These are phyloP conservation scores for Dipodomys spectabilis DNA, from an alignment of 2,113 vertebrate genomes.

Conservation along the genomic window DNA sequence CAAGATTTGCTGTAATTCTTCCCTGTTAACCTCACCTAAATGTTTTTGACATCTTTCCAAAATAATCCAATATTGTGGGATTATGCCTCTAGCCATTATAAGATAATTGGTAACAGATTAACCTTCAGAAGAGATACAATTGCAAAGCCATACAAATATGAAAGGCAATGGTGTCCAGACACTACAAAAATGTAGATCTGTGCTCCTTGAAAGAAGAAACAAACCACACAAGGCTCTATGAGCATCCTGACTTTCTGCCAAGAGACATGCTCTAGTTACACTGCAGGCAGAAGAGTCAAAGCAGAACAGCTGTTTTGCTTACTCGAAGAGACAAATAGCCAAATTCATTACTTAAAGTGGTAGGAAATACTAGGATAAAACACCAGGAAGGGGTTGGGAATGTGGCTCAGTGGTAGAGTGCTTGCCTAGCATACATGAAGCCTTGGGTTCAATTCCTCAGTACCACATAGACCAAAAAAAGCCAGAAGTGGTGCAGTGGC, in stretches of 20 bases:
- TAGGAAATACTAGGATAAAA: not conserved
- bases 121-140: constrained; percentile 2
- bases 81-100: not conserved
- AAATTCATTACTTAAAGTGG: not conserved
- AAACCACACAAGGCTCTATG: not conserved
- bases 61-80: not conserved
- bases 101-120: constrained; percentile 3
- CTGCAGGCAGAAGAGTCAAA: constrained; percentile 8
- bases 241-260: not conserved
- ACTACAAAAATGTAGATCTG: not conserved
- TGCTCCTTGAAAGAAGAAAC: constrained; percentile 35
- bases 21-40: constrained; percentile 40
- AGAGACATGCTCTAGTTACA: not conserved
- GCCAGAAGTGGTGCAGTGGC: too few species aligned
- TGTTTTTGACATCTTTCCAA: not conserved
- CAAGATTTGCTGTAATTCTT: not conserved
- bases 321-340: constrained; percentile 4
- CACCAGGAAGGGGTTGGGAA: not conserved
- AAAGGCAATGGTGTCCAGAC: not conserved
- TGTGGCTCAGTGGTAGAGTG: too few species aligned
- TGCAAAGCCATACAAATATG: constrained; percentile 27
- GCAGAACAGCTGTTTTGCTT: not conserved
- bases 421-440: too few species aligned
- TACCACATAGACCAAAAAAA: too few species aligned
- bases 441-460: too few species aligned